Percentiles rank a stretch among this genome's conserved stretches.
Evolutionary conservation across 92 coral and sea anemone genomes (phyloP).

Genomic region (Epizoanthus rinbou): DNA sequence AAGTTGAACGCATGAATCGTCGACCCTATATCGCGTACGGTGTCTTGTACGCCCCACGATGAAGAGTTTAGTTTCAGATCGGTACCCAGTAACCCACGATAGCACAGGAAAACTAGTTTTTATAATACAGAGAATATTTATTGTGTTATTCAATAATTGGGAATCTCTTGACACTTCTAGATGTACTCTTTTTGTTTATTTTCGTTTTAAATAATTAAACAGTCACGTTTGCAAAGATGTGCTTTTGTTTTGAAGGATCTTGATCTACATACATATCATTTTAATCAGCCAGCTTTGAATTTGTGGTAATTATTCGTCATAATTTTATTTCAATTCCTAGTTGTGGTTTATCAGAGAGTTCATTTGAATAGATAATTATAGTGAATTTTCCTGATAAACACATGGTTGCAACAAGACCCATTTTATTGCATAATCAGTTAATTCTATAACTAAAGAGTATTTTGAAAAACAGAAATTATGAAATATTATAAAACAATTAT

Average conservation of each 20-base stretch:
- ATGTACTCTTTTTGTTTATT: background rate
- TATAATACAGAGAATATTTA: background rate
- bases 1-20: too few species aligned
- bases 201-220: conserved; percentile 26
- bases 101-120: too few species aligned
- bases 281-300: background rate
- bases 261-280: background rate
- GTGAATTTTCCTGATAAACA: conserved; percentile 26
- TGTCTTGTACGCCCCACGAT: too few species aligned
- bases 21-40: too few species aligned
- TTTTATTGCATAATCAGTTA: too few species aligned
- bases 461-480: too few species aligned
- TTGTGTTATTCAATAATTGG: background rate
- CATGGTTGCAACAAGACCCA: background rate
- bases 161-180: background rate
- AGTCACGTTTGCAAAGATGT: background rate
- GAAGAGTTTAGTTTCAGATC: too few species aligned
- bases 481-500: too few species aligned
- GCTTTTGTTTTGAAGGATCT: background rate
- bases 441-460: too few species aligned
- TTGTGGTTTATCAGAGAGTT: conserved; percentile 24
- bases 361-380: conserved; percentile 6
- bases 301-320: too few species aligned
- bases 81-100: too few species aligned
- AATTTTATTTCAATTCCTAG: background rate